These are phyloP conservation scores for Parochlus steinenii DNA, from an alignment of 2,888 invertebrate species.

Conservation along the genomic window DNA sequence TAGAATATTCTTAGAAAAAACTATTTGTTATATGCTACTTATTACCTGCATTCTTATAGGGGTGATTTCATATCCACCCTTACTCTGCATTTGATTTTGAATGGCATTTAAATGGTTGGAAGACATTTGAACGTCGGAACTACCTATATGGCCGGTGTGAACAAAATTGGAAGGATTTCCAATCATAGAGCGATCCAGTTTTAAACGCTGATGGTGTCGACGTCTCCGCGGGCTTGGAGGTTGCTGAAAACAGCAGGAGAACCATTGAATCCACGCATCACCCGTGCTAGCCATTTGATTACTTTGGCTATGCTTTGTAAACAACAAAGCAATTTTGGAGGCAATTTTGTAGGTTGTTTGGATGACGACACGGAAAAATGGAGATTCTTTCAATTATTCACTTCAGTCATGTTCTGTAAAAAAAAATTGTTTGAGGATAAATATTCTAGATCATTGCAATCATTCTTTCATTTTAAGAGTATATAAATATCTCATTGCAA, in stretches of 20 bases:
- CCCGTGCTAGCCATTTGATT: constrained; percentile 36
- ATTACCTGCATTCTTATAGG: constrained; percentile 30
- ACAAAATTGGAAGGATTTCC: constrained; percentile 90
- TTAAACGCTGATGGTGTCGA: constrained; percentile 48
- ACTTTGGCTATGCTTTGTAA: too few species aligned
- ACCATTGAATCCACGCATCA: constrained; percentile 83
- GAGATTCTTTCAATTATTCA: too few species aligned
- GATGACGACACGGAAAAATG: too few species aligned
- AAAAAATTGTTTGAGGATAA: too few species aligned
- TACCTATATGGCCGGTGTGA: constrained; percentile 79
- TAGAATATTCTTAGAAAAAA: too few species aligned
- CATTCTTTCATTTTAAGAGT: too few species aligned
- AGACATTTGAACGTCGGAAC: constrained; percentile 74
- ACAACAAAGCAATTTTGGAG: too few species aligned
- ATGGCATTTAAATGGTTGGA: constrained; percentile 69
- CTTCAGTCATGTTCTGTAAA: too few species aligned
- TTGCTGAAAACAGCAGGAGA: constrained; percentile 76
- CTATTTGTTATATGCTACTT: too few species aligned
- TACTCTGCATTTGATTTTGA: constrained; percentile 90
- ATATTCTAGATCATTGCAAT: too few species aligned
- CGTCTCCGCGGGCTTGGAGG: constrained; percentile 57
- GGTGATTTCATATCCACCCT: constrained; percentile 76
- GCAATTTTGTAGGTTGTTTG: too few species aligned
- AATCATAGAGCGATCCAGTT: constrained; percentile 88
- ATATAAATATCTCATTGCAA: too few species aligned